A percentile compares a stretch with the other conserved stretches of the same genome.
Conservation (phyloP, 2,888 invertebrate genomes). For the Unio pictorum region DNA sequence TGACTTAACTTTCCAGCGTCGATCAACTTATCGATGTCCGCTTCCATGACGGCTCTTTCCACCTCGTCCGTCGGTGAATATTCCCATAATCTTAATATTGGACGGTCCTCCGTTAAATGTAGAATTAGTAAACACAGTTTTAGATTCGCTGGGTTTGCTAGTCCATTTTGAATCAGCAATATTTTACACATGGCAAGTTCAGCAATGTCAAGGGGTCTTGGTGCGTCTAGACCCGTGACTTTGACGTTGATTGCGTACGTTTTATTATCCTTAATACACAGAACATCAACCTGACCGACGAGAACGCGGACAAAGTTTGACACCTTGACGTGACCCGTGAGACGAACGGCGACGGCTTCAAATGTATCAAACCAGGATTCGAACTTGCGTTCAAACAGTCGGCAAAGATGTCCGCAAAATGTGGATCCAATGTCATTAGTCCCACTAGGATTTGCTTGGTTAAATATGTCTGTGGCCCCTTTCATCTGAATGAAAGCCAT, state of each 20-base stretch:
- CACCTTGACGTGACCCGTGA: slow-evolving; percentile 60
- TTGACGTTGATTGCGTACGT: slow-evolving; percentile 52
- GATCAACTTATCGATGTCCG: slow-evolving; percentile 59
- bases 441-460: slow-evolving; percentile 23
- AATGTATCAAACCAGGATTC: slow-evolving; percentile 56
- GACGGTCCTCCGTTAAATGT: slow-evolving; percentile 52
- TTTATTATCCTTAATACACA: slow-evolving; percentile 42
- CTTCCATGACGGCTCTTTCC: slow-evolving; percentile 52
- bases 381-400: slow-evolving; percentile 55
- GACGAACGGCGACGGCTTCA: slow-evolving; percentile 54
- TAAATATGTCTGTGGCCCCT: slow-evolving; percentile 53
- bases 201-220: slow-evolving; percentile 55
- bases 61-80: slow-evolving; percentile 53
- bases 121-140: slow-evolving; percentile 47
- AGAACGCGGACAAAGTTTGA: slow-evolving; percentile 57
- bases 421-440: slow-evolving; percentile 18
- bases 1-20: slow-evolving; percentile 56
- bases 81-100: slow-evolving; percentile 57
- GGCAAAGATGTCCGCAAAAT: slow-evolving; percentile 52
- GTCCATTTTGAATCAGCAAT: slow-evolving; percentile 57
- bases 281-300: slow-evolving; percentile 51
- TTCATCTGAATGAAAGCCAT: slow-evolving; percentile 41
- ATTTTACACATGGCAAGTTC: slow-evolving; percentile 58
- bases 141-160: slow-evolving; percentile 45
- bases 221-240: slow-evolving; percentile 55